These are phyloP conservation scores for Lates japonicus DNA, from an alignment of 2,797 vertebrate genomes.

Conservation along the genomic window DNA sequence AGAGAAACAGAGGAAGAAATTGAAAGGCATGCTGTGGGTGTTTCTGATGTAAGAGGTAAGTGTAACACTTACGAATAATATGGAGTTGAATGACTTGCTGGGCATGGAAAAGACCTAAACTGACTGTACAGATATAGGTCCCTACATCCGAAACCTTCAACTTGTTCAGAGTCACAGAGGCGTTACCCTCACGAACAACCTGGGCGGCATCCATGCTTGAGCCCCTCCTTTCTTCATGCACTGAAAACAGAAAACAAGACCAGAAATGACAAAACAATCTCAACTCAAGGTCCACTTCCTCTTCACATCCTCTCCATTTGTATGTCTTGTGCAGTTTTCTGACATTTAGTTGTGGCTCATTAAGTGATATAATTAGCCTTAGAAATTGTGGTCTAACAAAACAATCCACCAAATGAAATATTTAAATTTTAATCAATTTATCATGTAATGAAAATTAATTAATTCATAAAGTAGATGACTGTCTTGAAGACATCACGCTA, in stretches of 20 bases:
- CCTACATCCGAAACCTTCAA: slow-evolving; percentile 87
- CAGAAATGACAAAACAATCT: neutral
- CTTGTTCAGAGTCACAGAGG: slow-evolving; percentile 81
- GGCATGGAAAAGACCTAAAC: slow-evolving; percentile 74
- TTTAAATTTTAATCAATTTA: neutral
- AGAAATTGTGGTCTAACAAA: neutral
- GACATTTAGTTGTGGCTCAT: neutral
- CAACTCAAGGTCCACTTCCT: neutral
- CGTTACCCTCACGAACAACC: slow-evolving; percentile 79
- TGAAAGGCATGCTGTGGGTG: neutral
- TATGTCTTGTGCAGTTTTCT: neutral
- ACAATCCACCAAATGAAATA: too few relatives aligned
- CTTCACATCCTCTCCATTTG: neutral
- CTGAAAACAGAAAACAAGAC: slow-evolving; percentile 59
- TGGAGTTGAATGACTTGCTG: slow-evolving; percentile 88
- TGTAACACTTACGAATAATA: slow-evolving; percentile 82
- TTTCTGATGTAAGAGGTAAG: neutral
- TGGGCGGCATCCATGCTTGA: slow-evolving; percentile 72
- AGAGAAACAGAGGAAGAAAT: slow-evolving; percentile 2
- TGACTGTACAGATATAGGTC: slow-evolving; percentile 88
- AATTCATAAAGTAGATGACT: neutral
- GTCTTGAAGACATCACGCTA: neutral
- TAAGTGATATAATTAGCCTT: neutral
- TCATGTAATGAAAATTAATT: neutral
- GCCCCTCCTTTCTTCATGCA: slow-evolving; percentile 65